phyloP scores from a whole-genome alignment of 2,113 vertebrate species.

The Cervus canadensis region DNA sequence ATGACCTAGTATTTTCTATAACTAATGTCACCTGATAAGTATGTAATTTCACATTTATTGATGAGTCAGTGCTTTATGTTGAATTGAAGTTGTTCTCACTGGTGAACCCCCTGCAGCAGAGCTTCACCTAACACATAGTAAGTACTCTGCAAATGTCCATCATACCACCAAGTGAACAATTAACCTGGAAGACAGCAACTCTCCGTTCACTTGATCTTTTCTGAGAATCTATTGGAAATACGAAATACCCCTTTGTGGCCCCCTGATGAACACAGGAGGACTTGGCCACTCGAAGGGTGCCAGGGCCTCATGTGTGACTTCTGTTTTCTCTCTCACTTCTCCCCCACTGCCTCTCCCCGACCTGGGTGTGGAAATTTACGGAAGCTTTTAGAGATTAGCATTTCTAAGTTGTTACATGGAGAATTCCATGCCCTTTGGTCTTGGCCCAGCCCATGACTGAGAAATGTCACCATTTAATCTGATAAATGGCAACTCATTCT shows the following conservation, averaged over 20 bases:
- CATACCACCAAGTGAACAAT: accelerated
- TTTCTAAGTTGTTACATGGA: neutral
- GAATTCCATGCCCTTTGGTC: constrained; percentile 2
- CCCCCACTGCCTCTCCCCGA: neutral
- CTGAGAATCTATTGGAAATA: neutral
- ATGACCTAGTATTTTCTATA: neutral
- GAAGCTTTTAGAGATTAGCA: neutral
- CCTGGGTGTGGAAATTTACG: neutral
- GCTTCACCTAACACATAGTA: accelerated
- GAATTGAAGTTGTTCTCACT: neutral
- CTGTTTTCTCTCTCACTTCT: too few species aligned
- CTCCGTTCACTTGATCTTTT: accelerated
- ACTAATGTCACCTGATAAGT: neutral
- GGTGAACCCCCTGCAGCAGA: neutral
- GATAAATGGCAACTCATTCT: constrained; percentile 5
- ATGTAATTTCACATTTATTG: too few species aligned
- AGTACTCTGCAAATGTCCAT: neutral
- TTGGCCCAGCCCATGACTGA: neutral
- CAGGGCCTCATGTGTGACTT: accelerated
- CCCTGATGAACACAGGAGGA: accelerated
- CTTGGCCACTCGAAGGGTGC: accelerated
- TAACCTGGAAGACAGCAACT: too few species aligned
- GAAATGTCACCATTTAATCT: neutral
- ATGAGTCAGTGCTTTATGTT: neutral
- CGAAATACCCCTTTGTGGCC: accelerated